Evolutionary conservation across 2,113 vertebrate species (phyloP).

Genomic region (Corythornis vintsioides): DNA sequence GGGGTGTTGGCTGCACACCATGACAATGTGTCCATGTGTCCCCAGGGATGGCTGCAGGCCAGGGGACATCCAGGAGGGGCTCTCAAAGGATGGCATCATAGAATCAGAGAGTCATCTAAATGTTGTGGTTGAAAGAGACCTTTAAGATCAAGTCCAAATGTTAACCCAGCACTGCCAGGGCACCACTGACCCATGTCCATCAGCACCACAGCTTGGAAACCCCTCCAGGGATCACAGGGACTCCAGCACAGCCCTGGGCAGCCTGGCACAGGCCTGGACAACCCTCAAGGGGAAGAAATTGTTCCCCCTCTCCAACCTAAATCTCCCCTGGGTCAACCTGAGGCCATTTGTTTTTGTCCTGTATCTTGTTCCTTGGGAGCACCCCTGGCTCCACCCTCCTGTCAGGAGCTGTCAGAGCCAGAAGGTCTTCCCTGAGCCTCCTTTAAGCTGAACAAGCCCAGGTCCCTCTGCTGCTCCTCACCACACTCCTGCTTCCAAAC

Average conservation of each 20-base stretch:
- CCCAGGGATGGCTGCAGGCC: not conserved
- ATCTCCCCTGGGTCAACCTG: not conserved
- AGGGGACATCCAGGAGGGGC: fast-evolving
- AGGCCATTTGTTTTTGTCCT: not conserved
- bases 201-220: not conserved
- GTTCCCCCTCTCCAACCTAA: not conserved
- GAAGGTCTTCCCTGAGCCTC: not conserved
- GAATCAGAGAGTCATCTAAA: not conserved
- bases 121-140: not conserved
- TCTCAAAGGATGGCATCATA: not conserved
- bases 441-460: not conserved
- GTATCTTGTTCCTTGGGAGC: not conserved
- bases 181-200: not conserved
- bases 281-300: not conserved
- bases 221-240: not conserved
- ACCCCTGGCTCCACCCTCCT: not conserved
- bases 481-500: not conserved
- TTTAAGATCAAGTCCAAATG: not conserved
- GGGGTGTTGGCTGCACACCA: not conserved
- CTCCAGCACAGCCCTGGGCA: not conserved
- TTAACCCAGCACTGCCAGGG: not conserved
- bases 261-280: not conserved
- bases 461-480: not conserved
- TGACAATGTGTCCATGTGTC: fast-evolving
- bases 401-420: not conserved